phyloP scores from a whole-genome alignment of 2,888 invertebrate genomes.

The Sipha maydis region DNA sequence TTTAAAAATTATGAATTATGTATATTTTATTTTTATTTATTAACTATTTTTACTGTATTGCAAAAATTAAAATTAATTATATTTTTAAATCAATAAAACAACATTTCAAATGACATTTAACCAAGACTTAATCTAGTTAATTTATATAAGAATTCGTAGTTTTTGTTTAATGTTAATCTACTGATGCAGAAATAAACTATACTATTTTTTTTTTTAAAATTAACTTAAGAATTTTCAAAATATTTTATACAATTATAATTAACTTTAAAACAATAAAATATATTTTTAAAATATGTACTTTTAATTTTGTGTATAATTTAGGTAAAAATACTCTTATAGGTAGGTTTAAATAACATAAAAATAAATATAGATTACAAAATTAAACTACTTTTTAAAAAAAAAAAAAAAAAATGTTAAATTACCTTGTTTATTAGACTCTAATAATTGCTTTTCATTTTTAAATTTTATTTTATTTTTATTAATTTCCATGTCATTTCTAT shows the following conservation, averaged over 20 bases:
- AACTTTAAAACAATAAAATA: too few relatives aligned
- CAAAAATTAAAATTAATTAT: neutral
- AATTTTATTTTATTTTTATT: neutral
- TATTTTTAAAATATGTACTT: too few relatives aligned
- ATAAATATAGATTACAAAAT: neutral
- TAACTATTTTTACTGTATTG: neutral
- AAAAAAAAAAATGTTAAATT: neutral
- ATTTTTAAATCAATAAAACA: neutral
- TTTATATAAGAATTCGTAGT: neutral
- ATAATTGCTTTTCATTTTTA: neutral
- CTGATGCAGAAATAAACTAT: too few relatives aligned
- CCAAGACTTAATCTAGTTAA: neutral
- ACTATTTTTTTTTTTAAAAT: too few relatives aligned
- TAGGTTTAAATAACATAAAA: neutral
- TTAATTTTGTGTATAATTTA: too few relatives aligned
- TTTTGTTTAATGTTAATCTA: too few relatives aligned
- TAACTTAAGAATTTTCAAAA: too few relatives aligned
- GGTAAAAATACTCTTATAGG: too few relatives aligned
- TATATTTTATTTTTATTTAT: neutral
- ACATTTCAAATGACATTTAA: neutral
- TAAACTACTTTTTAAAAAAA: neutral
- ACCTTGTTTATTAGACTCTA: constrained; percentile 10
- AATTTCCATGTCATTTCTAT: neutral
- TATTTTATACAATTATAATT: too few relatives aligned
- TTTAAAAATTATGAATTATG: neutral